Base-by-base conservation (phyloP, 2,797 vertebrate species). In the Micropoecilia bifurca region DNA sequence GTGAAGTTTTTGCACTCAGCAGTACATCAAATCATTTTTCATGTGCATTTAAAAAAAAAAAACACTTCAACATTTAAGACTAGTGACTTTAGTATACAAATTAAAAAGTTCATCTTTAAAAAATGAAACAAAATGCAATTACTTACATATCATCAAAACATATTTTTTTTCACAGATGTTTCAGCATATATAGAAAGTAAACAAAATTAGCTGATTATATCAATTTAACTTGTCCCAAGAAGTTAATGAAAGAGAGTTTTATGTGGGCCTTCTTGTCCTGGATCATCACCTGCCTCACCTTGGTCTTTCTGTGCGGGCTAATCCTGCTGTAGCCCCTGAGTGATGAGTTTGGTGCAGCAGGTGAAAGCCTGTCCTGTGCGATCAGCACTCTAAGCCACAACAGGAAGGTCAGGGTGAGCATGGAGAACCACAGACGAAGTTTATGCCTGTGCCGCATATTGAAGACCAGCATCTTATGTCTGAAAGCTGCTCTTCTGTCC, bases 311-410 rank as follows among this genome's bases (percentile, higher is more conserved):
- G 69, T 25, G 79, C 3, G 88, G 73, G 10, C 0, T 59, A 85
- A 96, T 87, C 83, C 92, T 92, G 82, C 55, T 72, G 73, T 96
- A 96, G 25, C 94, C 94, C 73, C 18, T 63, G 71, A 95, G 91
- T 3, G 86, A 90, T n/a, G 33, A 25, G 68, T 79, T 84, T 3
- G 4, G 76, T 6, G 22, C 13, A 16, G 43, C 41, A 13, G 41
- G 33, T 6, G 68, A 3, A 0, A 73, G 41, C 5, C 28, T 74
- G 28, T 83, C 76, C 81, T 87, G 84, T 47, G 61, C 88, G 79
- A 92, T 90, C 71, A 94, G 75, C 78, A 89, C 81, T 80, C 82
- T 91, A 43, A 94, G 92, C 94, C 95, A 96, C 0, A 96, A 75
- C 76, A 95, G n/a, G 72, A 96, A 73, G 25, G 91, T 90, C 36